phyloP scores from a whole-genome alignment of 2,888 invertebrate species.

The Bimastos eiseni region DNA sequence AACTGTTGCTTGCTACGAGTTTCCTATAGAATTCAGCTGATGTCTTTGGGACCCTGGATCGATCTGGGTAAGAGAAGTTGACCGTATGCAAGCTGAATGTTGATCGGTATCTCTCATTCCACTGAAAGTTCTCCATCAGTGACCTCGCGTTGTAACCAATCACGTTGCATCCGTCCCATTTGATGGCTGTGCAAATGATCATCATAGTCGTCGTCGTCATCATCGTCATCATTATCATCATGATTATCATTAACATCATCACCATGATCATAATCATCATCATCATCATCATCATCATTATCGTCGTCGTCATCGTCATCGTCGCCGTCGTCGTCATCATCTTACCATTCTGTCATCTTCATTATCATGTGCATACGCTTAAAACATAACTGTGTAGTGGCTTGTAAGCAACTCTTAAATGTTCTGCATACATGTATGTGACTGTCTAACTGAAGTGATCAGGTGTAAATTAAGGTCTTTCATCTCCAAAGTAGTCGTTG shows the following conservation, averaged over 20 bases:
- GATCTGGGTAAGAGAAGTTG: conserved; percentile 71
- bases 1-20: conserved; percentile 33
- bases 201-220: not conserved
- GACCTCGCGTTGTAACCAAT: conserved; percentile 76
- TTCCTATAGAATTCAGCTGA: conserved; percentile 60
- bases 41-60: conserved; percentile 70
- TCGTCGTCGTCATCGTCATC: not conserved
- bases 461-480: no score
- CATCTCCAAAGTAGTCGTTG: no score
- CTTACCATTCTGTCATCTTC: not conserved
- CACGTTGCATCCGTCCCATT: conserved; percentile 48
- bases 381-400: no score
- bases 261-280: not conserved
- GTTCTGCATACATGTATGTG: no score
- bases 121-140: conserved; percentile 79
- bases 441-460: no score
- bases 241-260: not conserved
- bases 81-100: conserved; percentile 73
- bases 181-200: conserved; percentile 33
- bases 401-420: no score
- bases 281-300: not conserved
- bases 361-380: no score
- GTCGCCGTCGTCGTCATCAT: not conserved
- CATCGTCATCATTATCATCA: not conserved
- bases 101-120: conserved; percentile 74